Evolutionary conservation across 2,888 invertebrate species (phyloP).

Genomic region (Lampropteryx suffumata): DNA sequence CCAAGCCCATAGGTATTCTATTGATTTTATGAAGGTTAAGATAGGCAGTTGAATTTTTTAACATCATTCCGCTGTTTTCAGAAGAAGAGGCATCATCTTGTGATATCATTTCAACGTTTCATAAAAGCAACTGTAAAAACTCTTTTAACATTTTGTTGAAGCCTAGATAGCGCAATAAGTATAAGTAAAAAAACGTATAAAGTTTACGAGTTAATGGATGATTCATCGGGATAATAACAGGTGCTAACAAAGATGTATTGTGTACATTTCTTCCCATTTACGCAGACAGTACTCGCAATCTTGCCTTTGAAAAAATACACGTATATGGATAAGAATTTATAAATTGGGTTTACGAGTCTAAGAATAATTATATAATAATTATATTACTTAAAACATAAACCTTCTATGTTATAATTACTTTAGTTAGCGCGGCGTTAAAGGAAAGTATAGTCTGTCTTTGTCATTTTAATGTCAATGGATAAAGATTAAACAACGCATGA

Average conservation of each 20-base stretch:
- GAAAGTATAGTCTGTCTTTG: too few species aligned
- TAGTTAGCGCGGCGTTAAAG: too few species aligned
- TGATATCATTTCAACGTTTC: constrained; percentile 1
- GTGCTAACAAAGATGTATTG: constrained; percentile 26
- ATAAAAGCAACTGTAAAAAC: constrained; percentile 15
- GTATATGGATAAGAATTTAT: too few species aligned
- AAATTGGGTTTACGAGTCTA: too few species aligned
- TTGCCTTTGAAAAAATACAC: too few species aligned
- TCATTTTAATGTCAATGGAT: too few species aligned
- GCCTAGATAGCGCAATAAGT: constrained; percentile 9
- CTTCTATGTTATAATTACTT: too few species aligned
- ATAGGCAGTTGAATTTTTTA: constrained; percentile 3
- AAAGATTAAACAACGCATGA: too few species aligned
- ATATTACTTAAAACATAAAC: too few species aligned
- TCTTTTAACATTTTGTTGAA: constrained; percentile 6
- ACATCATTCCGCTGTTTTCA: background rate
- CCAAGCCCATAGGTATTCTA: background rate
- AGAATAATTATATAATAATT: too few species aligned
- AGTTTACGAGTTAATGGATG: constrained; percentile 31
- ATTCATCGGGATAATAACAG: constrained; percentile 17
- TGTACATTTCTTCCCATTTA: constrained; percentile 24
- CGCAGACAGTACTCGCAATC: constrained; percentile 1
- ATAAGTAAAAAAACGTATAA: constrained; percentile 18
- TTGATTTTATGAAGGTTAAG: background rate
- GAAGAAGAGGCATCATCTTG: background rate